phyloP scores from a whole-genome alignment of 2,113 vertebrate genomes.

The Megaceryle torquata region DNA sequence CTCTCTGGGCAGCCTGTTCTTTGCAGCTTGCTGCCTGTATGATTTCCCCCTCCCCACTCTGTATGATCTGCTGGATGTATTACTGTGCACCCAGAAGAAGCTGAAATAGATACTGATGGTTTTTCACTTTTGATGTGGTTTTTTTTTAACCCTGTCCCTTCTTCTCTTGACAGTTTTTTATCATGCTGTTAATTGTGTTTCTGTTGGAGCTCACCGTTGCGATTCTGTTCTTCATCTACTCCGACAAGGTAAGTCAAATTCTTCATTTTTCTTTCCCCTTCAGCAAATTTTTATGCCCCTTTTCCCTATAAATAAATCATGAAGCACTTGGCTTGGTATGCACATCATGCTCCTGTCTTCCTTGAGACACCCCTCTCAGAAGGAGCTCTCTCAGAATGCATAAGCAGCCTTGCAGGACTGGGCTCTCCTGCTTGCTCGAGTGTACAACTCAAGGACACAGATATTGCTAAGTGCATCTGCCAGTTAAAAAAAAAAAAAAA shows the following conservation, averaged over 20 bases:
- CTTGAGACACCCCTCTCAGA: slow-evolving; percentile 42
- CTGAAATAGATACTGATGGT: slow-evolving; percentile 39
- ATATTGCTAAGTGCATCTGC: not conserved
- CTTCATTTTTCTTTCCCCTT: slow-evolving; percentile 54
- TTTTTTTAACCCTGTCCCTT: slow-evolving; percentile 25
- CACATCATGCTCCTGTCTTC: slow-evolving; percentile 50
- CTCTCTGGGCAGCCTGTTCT: not conserved
- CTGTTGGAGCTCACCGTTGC: slow-evolving; percentile 89
- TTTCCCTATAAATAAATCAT: slow-evolving; percentile 65
- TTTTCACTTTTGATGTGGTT: slow-evolving; percentile 8
- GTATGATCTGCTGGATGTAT: not conserved
- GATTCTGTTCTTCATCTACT: slow-evolving; percentile 94
- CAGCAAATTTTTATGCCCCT: slow-evolving; percentile 54
- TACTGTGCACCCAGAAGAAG: not conserved
- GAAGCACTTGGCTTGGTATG: slow-evolving; percentile 57
- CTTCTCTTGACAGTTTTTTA: slow-evolving; percentile 88
- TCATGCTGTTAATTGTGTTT: slow-evolving; percentile 91
- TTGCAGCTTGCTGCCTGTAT: not conserved
- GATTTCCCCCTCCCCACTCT: not conserved
- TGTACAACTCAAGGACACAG: slow-evolving; percentile 54
- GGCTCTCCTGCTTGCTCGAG: not conserved
- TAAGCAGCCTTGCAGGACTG: slow-evolving; percentile 31
- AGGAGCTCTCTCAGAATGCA: slow-evolving; percentile 49
- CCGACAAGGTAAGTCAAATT: slow-evolving; percentile 85
- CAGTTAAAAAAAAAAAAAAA: not conserved